Conservation (phyloP, 1,140 invertebrate genomes). For the Ctenoplectra terminalis region DNA sequence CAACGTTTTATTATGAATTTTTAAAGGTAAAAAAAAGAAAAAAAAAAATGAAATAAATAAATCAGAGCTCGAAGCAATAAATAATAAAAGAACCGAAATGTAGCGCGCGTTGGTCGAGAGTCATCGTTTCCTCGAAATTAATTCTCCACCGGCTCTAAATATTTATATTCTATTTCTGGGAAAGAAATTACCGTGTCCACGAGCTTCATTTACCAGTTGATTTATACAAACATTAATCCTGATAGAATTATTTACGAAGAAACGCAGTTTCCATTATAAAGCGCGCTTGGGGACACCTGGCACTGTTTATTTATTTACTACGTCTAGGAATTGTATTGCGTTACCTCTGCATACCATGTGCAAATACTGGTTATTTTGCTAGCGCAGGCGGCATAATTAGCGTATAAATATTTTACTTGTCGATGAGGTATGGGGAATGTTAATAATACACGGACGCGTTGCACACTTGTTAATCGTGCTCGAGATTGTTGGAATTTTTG, state of each 20-base stretch:
- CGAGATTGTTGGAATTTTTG: too few relatives aligned
- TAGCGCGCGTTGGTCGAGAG: too few relatives aligned
- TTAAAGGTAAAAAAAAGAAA: too few relatives aligned
- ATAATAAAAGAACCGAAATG: neutral
- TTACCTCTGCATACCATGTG: neutral
- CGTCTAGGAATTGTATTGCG: conserved; percentile 4
- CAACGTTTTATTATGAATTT: too few relatives aligned
- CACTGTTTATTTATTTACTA: conserved; percentile 32
- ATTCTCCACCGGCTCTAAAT: neutral
- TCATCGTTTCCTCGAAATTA: neutral
- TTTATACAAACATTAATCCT: conserved; percentile 23
- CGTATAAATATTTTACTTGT: conserved; percentile 26
- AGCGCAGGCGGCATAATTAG: conserved; percentile 5
- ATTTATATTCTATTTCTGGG: neutral
- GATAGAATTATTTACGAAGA: conserved; percentile 27
- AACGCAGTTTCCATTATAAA: neutral
- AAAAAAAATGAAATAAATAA: neutral
- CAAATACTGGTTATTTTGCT: conserved; percentile 21
- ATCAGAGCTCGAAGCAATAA: neutral
- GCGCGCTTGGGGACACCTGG: neutral
- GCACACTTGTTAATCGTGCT: neutral
- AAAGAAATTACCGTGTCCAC: too few relatives aligned
- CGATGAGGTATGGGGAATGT: too few relatives aligned
- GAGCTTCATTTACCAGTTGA: neutral
- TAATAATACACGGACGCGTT: neutral